Percentiles rank a stretch among this genome's conserved stretches.
phyloP scores from a whole-genome alignment of 2,113 vertebrate species.

The Aix galericulata region DNA sequence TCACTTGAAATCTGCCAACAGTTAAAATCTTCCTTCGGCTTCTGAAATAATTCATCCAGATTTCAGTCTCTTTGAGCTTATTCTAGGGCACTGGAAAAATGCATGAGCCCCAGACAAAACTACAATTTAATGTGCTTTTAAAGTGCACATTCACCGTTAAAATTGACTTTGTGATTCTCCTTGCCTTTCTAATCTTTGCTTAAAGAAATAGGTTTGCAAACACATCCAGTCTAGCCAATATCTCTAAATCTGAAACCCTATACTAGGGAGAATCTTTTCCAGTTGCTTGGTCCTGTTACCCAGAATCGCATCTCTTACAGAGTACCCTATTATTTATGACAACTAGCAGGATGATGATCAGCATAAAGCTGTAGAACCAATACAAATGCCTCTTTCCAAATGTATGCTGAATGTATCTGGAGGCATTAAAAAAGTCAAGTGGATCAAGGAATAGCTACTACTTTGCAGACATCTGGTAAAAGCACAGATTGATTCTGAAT shows the following conservation, averaged over 20 bases:
- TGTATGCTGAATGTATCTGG: background rate
- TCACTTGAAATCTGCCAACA: background rate
- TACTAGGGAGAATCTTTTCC: slow-evolving; percentile 43
- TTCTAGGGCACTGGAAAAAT: background rate
- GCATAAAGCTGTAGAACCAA: slow-evolving; percentile 39
- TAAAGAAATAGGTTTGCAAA: slow-evolving; percentile 51
- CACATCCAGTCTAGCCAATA: slow-evolving; percentile 1
- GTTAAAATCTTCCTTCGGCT: slow-evolving; percentile 1
- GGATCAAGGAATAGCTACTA: slow-evolving; percentile 53
- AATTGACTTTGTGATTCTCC: slow-evolving; percentile 54
- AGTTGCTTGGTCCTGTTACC: slow-evolving; percentile 55
- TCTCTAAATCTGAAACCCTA: slow-evolving; percentile 39
- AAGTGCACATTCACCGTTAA: slow-evolving; percentile 42
- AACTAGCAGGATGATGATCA: slow-evolving; percentile 51
- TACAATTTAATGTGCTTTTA: slow-evolving; percentile 11
- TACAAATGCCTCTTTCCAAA: slow-evolving; percentile 28
- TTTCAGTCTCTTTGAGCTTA: background rate
- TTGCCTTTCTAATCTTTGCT: slow-evolving; percentile 47
- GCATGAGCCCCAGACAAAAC: background rate
- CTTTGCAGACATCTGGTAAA: slow-evolving; percentile 58
- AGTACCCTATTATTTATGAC: slow-evolving; percentile 62
- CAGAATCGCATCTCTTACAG: slow-evolving; percentile 20
- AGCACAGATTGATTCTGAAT: slow-evolving; percentile 42
- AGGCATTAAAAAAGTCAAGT: slow-evolving; percentile 35
- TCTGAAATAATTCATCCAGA: background rate